phyloP scores from a whole-genome alignment of 2,888 invertebrate species.

The Macrophya alboannulata region DNA sequence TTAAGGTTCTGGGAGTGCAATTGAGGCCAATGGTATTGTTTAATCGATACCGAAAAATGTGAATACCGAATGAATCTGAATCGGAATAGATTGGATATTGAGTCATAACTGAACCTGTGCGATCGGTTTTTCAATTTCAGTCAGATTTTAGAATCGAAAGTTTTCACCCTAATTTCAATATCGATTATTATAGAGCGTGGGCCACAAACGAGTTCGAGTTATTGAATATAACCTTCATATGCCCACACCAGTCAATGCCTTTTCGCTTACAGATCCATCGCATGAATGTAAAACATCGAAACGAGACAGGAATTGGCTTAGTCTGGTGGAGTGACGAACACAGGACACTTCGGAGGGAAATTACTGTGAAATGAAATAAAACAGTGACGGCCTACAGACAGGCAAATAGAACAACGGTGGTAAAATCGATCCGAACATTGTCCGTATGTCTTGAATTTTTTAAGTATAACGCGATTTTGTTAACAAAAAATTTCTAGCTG shows the following conservation, averaged over 20 bases:
- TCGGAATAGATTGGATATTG: not conserved
- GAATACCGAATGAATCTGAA: not conserved
- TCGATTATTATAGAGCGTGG: not conserved
- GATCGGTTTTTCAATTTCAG: not conserved
- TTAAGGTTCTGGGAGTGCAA: not conserved
- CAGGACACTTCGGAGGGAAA: conserved; percentile 1
- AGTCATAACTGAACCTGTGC: no score
- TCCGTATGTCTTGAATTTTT: conserved; percentile 21
- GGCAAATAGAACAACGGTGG: conserved; percentile 28
- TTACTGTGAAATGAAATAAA: conserved; percentile 40
- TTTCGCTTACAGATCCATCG: not conserved
- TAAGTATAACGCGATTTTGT: not conserved
- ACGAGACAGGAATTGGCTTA: not conserved
- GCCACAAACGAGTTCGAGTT: not conserved
- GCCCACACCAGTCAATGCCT: not conserved
- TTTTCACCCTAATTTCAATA: not conserved
- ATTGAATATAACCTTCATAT: not conserved
- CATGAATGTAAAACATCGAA: conserved; percentile 6
- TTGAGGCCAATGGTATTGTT: not conserved
- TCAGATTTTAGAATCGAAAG: not conserved
- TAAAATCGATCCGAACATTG: conserved; percentile 14
- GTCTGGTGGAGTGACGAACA: conserved; percentile 6
- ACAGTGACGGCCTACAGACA: conserved; percentile 21
- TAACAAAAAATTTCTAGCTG: not conserved
- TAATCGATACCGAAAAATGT: not conserved